A percentile compares a stretch with the other conserved stretches of the same genome.
phyloP scores from a whole-genome alignment of 1,140 invertebrate genomes.

The Polypedilum vanderplanki region DNA sequence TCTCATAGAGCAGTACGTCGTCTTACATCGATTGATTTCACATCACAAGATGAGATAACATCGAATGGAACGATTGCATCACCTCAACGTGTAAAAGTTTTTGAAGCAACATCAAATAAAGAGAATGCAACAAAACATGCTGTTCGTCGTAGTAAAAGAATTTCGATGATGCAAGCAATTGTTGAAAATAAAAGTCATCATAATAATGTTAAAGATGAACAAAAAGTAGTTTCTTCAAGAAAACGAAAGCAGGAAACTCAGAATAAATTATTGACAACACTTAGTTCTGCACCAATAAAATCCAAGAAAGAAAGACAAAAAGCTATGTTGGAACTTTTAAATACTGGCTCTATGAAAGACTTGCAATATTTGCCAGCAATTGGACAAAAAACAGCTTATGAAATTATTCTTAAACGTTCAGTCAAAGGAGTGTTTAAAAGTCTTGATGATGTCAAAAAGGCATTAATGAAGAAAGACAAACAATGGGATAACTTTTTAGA shows the following conservation, averaged over 20 bases:
- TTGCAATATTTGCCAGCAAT: slow-evolving; percentile 34
- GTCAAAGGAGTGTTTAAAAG: slow-evolving; percentile 33
- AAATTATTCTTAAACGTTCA: slow-evolving; percentile 33
- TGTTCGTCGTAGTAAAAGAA: slow-evolving; percentile 31
- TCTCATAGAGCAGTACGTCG: not conserved
- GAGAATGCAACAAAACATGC: not conserved
- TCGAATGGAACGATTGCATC: not conserved
- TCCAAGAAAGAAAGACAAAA: slow-evolving; percentile 31
- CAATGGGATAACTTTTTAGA: slow-evolving; percentile 33
- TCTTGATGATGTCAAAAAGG: slow-evolving; percentile 32
- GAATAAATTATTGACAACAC: not conserved
- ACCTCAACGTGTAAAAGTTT: not conserved
- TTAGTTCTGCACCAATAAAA: not conserved
- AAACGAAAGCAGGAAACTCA: not conserved
- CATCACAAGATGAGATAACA: not conserved
- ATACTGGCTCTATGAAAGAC: slow-evolving; percentile 33
- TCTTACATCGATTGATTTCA: not conserved
- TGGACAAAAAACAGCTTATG: slow-evolving; percentile 35
- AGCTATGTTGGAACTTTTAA: slow-evolving; percentile 33
- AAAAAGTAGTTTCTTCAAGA: not conserved
- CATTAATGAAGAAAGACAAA: slow-evolving; percentile 34
- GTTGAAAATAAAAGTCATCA: slow-evolving; percentile 1
- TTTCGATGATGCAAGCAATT: slow-evolving; percentile 14
- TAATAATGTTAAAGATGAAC: not conserved
- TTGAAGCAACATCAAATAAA: not conserved